These are phyloP conservation scores for Anomalospiza imberbis DNA, from an alignment of 2,797 vertebrate genomes.

Conservation along the genomic window DNA sequence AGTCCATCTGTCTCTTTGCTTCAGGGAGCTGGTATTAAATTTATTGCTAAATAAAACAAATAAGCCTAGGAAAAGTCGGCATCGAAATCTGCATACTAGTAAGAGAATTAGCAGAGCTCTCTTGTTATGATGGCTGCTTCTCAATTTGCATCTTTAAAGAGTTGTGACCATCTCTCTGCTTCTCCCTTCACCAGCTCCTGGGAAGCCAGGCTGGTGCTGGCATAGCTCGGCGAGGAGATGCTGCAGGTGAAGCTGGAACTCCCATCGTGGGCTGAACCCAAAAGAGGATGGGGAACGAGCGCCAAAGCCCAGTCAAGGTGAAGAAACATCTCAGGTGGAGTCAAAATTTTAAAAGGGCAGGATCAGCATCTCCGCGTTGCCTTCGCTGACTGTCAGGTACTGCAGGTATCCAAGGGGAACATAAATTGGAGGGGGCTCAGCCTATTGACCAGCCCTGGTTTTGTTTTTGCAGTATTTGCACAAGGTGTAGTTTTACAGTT, in stretches of 20 bases:
- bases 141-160: conserved; percentile 82
- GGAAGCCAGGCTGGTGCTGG: not conserved
- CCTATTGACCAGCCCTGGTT: accelerated
- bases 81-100: conserved; percentile 69
- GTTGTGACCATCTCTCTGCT: conserved; percentile 71
- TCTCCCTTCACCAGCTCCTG: not conserved
- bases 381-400: not conserved
- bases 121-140: conserved; percentile 74
- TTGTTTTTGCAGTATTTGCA: not conserved
- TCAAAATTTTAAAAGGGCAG: not conserved
- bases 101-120: conserved; percentile 74
- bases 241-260: not conserved
- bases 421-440: not conserved
- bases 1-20: conserved; percentile 78
- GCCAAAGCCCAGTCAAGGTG: not conserved
- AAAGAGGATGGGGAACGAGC: not conserved
- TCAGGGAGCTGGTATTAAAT: conserved; percentile 76
- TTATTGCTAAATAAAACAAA: conserved; percentile 80
- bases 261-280: accelerated
- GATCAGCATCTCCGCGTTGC: accelerated
- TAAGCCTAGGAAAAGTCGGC: conserved; percentile 68
- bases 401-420: not conserved
- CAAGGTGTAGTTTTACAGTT: not conserved
- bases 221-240: not conserved
- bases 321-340: not conserved